Percentiles rank a stretch among this genome's conserved stretches.
These are phyloP conservation scores for Metaphire vulgaris DNA, from an alignment of 1,140 invertebrate species.

Conservation along the genomic window DNA sequence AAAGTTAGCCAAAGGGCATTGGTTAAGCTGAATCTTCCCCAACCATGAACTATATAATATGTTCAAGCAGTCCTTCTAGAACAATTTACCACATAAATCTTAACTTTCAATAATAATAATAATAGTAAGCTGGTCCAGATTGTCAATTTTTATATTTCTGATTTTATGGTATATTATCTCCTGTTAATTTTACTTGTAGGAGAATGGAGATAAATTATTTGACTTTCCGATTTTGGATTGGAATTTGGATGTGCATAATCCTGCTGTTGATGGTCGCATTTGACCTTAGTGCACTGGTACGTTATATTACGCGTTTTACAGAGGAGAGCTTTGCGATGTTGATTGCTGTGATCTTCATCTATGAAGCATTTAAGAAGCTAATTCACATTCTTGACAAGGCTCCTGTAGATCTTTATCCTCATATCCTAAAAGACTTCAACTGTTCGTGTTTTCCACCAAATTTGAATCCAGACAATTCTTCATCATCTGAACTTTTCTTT, in stretches of 20 bases:
- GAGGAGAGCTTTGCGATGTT: constrained; percentile 98
- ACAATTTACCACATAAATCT: too few species aligned
- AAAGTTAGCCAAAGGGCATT: too few species aligned
- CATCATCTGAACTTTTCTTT: too few species aligned
- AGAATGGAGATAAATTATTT: constrained; percentile 76
- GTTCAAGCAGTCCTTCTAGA: too few species aligned
- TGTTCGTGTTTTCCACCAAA: constrained; percentile 37
- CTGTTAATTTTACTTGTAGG: too few species aligned
- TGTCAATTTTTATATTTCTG: too few species aligned
- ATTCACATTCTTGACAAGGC: constrained; percentile 33
- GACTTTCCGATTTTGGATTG: constrained; percentile 89
- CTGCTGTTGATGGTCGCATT: constrained; percentile 82
- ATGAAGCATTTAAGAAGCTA: constrained; percentile 71
- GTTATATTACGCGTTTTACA: constrained; percentile 97
- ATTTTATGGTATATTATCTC: too few species aligned
- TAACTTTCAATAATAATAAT: too few species aligned
- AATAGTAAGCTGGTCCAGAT: too few species aligned
- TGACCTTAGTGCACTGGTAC: constrained; percentile 94
- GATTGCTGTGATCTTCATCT: constrained; percentile 98
- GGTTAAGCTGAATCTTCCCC: too few species aligned
- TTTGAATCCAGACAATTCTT: not conserved
- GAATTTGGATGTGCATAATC: constrained; percentile 83
- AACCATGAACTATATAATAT: too few species aligned
- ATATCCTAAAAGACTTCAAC: constrained; percentile 31
- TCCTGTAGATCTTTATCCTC: constrained; percentile 32